Percentiles rank a stretch among this genome's conserved stretches.
These are phyloP conservation scores for Drosophila aff. DNA, from an alignment of 1,140 invertebrate genomes.

Conservation along the genomic window DNA sequence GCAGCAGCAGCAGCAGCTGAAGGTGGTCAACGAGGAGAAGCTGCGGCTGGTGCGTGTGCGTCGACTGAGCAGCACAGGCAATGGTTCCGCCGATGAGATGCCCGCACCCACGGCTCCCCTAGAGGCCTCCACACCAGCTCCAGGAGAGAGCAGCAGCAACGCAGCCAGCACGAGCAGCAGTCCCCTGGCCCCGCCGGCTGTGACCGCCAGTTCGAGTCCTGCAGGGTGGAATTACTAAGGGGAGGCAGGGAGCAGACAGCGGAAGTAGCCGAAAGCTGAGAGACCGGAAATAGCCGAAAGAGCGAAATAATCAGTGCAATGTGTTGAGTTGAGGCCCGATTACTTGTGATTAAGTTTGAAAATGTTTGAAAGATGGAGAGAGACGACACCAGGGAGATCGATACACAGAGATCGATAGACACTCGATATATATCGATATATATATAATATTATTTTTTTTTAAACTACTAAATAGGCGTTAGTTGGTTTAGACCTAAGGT, in stretches of 20 bases:
- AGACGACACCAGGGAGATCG: background rate
- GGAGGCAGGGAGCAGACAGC: background rate
- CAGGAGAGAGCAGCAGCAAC: background rate
- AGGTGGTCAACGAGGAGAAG: slow-evolving; percentile 79
- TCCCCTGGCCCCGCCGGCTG: slow-evolving; percentile 1
- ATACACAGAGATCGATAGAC: background rate
- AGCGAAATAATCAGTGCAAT: slow-evolving; percentile 62
- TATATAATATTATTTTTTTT: slow-evolving; percentile 28
- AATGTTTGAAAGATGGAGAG: slow-evolving; percentile 16
- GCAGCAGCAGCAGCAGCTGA: slow-evolving; percentile 48
- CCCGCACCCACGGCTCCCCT: slow-evolving; percentile 7
- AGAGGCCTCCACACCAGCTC: slow-evolving; percentile 2
- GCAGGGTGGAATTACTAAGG: slow-evolving; percentile 69
- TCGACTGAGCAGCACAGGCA: slow-evolving; percentile 68
- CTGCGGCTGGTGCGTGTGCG: slow-evolving; percentile 76
- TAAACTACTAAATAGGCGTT: slow-evolving; percentile 42
- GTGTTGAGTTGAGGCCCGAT: slow-evolving; percentile 61
- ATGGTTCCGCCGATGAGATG: slow-evolving; percentile 30
- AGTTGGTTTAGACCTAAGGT: slow-evolving; percentile 25
- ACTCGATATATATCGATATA: slow-evolving; percentile 27
- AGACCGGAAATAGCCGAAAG: background rate
- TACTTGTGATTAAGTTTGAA: slow-evolving; percentile 81
- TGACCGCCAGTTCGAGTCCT: slow-evolving; percentile 14
- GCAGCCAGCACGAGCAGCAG: background rate
- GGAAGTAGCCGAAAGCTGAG: no score